Evolutionary conservation across 1,140 invertebrate genomes (phyloP).

Genomic region (Calosoma granatense): DNA sequence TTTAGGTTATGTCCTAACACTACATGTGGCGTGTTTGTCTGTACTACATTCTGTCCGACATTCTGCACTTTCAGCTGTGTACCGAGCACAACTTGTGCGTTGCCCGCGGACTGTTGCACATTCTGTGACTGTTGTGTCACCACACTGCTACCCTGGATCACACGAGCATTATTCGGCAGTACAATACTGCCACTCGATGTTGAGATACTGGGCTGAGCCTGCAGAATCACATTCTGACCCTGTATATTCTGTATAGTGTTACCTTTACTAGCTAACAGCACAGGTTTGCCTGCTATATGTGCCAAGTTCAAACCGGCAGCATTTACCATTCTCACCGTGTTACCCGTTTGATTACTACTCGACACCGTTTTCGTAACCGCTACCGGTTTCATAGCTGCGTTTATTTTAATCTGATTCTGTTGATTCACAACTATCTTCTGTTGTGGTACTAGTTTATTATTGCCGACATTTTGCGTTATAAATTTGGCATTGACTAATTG

Average conservation of each 20-base stretch:
- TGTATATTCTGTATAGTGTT: constrained; percentile 27
- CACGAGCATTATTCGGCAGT: constrained; percentile 22
- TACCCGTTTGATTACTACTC: constrained; percentile 20
- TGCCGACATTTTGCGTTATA: constrained; percentile 23
- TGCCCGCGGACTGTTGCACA: constrained; percentile 19
- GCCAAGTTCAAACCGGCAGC: constrained; percentile 40
- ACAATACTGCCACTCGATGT: constrained; percentile 26
- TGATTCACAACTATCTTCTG: constrained; percentile 28
- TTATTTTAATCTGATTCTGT: constrained; percentile 17
- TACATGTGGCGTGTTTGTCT: constrained; percentile 11
- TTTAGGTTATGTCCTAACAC: constrained; percentile 16
- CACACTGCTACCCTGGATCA: constrained; percentile 18
- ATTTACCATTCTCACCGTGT: constrained; percentile 42
- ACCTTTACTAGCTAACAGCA: constrained; percentile 47
- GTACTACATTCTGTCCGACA: neutral
- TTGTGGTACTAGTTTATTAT: neutral
- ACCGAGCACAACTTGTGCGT: constrained; percentile 26
- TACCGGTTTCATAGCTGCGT: neutral
- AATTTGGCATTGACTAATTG: constrained; percentile 36
- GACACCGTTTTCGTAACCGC: constrained; percentile 12
- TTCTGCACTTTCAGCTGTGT: constrained; percentile 17
- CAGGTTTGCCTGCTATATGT: constrained; percentile 52
- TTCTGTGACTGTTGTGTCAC: constrained; percentile 23
- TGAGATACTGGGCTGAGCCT: constrained; percentile 22
- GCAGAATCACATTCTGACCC: constrained; percentile 30